phyloP scores from a whole-genome alignment of 2,113 vertebrate genomes.

The Australoheros scitulus region DNA sequence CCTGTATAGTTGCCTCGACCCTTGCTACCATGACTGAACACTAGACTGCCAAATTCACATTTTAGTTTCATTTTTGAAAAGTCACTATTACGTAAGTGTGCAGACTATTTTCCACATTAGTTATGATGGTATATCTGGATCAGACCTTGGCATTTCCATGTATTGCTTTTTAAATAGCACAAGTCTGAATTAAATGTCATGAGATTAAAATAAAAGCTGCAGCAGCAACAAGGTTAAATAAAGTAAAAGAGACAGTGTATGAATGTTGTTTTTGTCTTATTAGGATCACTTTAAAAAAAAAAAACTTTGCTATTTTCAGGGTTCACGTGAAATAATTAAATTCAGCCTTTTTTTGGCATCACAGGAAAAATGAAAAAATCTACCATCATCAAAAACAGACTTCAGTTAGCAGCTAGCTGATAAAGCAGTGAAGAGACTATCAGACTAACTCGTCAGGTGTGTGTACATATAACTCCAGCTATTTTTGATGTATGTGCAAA shows the following conservation, averaged over 20 bases:
- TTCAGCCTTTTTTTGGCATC: neutral
- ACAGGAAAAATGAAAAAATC: neutral
- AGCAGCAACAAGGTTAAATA: neutral
- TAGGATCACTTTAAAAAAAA: neutral
- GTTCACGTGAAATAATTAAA: neutral
- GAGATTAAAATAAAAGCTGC: neutral
- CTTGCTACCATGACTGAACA: no score
- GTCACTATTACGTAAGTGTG: neutral
- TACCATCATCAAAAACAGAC: neutral
- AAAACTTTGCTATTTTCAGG: neutral
- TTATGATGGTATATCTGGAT: neutral
- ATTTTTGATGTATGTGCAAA: neutral
- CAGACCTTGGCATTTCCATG: neutral
- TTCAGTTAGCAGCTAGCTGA: rapidly evolving
- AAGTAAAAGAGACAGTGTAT: neutral
- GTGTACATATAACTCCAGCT: neutral
- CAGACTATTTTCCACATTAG: neutral
- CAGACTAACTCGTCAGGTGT: no score
- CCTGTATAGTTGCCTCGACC: no score
- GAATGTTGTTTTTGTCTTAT: neutral
- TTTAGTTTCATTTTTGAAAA: neutral
- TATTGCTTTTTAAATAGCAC: neutral
- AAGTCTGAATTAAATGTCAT: neutral
- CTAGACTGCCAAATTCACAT: neutral
- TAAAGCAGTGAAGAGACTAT: no score